A percentile compares a stretch with the other conserved stretches of the same genome.
These are phyloP conservation scores for Falco peregrinus DNA, from an alignment of 2,797 vertebrate genomes.

Conservation along the genomic window DNA sequence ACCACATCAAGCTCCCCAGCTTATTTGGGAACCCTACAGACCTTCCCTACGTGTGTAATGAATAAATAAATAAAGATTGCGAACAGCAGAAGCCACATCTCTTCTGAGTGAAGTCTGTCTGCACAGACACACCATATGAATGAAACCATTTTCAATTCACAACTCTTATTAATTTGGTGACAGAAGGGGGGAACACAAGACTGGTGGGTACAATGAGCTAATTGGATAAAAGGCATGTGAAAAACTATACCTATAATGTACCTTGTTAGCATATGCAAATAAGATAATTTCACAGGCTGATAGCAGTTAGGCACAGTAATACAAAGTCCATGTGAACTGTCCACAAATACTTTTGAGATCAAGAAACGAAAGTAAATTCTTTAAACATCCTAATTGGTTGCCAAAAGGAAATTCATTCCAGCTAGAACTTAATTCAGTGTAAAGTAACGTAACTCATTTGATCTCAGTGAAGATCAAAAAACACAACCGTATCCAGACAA, in stretches of 20 bases:
- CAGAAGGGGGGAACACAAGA: constrained; percentile 33
- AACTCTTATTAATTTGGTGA: constrained; percentile 48
- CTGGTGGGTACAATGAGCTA: constrained; percentile 34
- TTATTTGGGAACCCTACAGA: background rate
- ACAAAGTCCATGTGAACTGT: constrained; percentile 37
- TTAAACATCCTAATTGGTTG: constrained; percentile 69
- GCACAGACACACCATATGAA: constrained; percentile 44
- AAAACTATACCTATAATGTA: constrained; percentile 43
- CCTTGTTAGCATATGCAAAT: constrained; percentile 69
- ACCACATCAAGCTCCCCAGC: background rate
- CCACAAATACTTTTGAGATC: constrained; percentile 48
- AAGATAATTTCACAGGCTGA: constrained; percentile 39
- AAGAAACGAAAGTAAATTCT: constrained; percentile 57
- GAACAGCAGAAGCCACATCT: constrained; percentile 33
- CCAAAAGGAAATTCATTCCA: constrained; percentile 63
- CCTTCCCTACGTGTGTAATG: background rate
- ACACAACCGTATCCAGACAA: constrained; percentile 10
- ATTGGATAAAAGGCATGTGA: constrained; percentile 63
- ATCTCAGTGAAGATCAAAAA: constrained; percentile 60
- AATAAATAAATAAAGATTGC: constrained; percentile 18
- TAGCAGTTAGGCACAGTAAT: constrained; percentile 52
- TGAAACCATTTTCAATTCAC: constrained; percentile 56
- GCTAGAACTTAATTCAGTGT: constrained; percentile 20
- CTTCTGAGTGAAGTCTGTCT: constrained; percentile 29
- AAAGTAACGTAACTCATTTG: constrained; percentile 26